Percentiles rank a stretch among this genome's conserved stretches.
phyloP scores from a whole-genome alignment of 2,113 vertebrate species.

The Grallaria varia region DNA sequence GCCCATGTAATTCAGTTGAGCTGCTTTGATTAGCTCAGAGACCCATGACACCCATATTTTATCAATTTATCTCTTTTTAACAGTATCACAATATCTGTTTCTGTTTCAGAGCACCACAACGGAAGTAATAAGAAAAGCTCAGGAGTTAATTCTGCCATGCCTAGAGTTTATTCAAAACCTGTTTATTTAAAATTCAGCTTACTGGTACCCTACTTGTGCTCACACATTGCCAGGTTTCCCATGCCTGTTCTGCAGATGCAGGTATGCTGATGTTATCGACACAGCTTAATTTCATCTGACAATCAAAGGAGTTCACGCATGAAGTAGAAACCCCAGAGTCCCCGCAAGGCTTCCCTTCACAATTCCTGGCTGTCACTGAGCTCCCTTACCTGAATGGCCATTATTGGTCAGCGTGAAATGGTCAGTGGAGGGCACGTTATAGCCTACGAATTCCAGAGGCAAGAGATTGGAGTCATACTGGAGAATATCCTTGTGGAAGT shows the following conservation, averaged over 20 bases:
- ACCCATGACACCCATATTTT: not conserved
- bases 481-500: slow-evolving; percentile 84
- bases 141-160: not conserved
- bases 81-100: not conserved
- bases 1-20: fast-evolving
- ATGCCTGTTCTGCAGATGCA: not conserved
- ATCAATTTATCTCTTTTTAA: not conserved
- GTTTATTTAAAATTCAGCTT: not conserved
- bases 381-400: slow-evolving; percentile 87
- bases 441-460: slow-evolving; percentile 85
- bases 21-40: not conserved
- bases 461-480: slow-evolving; percentile 82
- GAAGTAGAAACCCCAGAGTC: not conserved
- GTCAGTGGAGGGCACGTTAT: slow-evolving; percentile 76
- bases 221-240: not conserved
- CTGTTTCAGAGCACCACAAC: not conserved
- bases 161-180: not conserved
- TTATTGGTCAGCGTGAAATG: slow-evolving; percentile 88
- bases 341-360: not conserved
- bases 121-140: not conserved
- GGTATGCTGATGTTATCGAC: not conserved
- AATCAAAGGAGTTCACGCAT: not conserved
- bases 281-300: not conserved
- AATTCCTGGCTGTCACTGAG: not conserved
- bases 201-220: not conserved